Percentiles rank a stretch among this genome's conserved stretches.
These are phyloP conservation scores for Ophion ellenae DNA, from an alignment of 2,888 invertebrate species.

Conservation along the genomic window DNA sequence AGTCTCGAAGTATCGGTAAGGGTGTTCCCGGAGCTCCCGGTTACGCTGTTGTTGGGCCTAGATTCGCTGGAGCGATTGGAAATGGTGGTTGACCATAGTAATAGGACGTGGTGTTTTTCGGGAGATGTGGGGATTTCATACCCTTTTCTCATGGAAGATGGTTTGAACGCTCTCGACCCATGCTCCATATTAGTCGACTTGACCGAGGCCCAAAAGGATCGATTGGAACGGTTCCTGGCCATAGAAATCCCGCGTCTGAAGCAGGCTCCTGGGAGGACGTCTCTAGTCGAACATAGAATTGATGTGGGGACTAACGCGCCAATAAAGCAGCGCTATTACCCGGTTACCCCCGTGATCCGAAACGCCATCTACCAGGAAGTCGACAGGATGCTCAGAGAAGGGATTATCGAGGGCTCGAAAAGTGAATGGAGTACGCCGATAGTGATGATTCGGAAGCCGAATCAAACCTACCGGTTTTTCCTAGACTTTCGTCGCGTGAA, in stretches of 20 bases:
- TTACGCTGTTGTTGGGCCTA: not conserved
- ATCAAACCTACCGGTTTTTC: too few species aligned
- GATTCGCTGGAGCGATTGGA: not conserved
- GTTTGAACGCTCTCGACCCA: not conserved
- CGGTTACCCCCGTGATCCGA: not conserved
- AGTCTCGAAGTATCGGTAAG: not conserved
- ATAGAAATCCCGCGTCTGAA: not conserved
- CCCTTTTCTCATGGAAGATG: not conserved
- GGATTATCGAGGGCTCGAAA: not conserved
- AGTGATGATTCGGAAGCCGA: too few species aligned
- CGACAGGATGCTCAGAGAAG: not conserved
- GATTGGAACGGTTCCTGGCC: not conserved
- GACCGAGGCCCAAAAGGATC: not conserved
- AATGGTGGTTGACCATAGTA: not conserved
- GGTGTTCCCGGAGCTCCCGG: not conserved
- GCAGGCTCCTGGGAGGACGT: not conserved
- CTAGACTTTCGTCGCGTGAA: too few species aligned
- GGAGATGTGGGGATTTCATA: not conserved
- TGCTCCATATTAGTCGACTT: not conserved
- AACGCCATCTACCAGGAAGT: constrained; percentile 3
- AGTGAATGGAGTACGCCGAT: too few species aligned
- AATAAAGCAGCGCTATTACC: not conserved
- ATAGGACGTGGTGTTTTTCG: not conserved
- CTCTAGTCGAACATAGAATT: not conserved
- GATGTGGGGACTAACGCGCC: not conserved